Evolutionary conservation across 2,113 vertebrate genomes (phyloP), one percentile per base, ranked within the genome.

Genomic region (Melanocharis versteri): DNA sequence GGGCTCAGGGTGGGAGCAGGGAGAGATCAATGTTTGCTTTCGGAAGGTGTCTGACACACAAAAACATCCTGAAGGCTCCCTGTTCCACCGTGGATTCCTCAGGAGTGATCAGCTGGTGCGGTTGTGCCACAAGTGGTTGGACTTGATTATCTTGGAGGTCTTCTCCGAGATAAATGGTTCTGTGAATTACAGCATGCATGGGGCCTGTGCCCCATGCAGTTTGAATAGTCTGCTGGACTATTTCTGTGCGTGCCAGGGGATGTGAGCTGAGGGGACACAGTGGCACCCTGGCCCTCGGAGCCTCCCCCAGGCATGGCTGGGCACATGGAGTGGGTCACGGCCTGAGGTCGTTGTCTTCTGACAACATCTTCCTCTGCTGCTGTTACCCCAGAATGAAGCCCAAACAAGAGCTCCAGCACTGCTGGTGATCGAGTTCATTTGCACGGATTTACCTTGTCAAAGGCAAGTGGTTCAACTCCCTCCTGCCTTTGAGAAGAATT

Each of bases 101-200:
- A 3, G n/a, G 39, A 70, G 30, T 3, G 1, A 8, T 50, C 2
- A 11, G 11, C 51, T 77, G 10, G 1, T 1, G 1, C 0, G 0
- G 33, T 80, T 53, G 23, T 0, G 0, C 89, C 21, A 4, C 10
- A 2, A 7, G 53, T 17, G 78, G 28, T 39, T 44, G 54, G 47
- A 31, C 35, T 48, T 54, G 40, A 31, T 42, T 54, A 37, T 33
- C 42, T 37, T 37, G 42, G 71, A 37, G 26, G 17, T 62, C 31
- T 83, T 48, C 47, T 42, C 79, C 70, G 28, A 26, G 62, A 35
- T 16, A 44, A 51, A 16, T 11, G 26, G 10, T 62, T 61, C 48
- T 33, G 35, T 69, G 48, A 60, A 1, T 44, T 27, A 3, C 0
- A 19, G 62, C 72, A 22, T 44, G 60, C 11, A 4, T 37, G 18